A percentile compares a stretch with the other conserved stretches of the same genome.
phyloP scores from a whole-genome alignment of 2,888 invertebrate species.

The Strigamia transsilvanica region DNA sequence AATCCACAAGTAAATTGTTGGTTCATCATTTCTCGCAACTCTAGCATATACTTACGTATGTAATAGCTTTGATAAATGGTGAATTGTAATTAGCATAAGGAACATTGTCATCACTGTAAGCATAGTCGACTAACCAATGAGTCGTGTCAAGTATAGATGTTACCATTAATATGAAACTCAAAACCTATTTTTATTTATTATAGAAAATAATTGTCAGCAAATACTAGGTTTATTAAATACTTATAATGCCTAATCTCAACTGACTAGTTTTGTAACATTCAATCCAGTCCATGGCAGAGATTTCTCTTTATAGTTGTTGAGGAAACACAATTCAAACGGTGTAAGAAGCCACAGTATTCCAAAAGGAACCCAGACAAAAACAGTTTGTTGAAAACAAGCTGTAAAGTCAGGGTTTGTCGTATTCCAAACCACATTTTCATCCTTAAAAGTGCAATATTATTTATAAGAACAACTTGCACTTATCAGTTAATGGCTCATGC shows the following conservation, averaged over 20 bases:
- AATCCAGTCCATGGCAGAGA: conserved; percentile 52
- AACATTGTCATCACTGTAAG: neutral
- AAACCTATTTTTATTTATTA: neutral
- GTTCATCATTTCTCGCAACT: neutral
- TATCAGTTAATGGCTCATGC: neutral
- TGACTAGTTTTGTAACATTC: conserved; percentile 51
- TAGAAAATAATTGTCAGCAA: neutral
- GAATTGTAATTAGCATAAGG: conserved; percentile 32
- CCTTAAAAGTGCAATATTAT: neutral
- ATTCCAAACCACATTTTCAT: conserved; percentile 50
- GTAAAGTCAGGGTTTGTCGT: conserved; percentile 53
- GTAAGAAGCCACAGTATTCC: conserved; percentile 52
- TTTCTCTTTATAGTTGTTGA: conserved; percentile 33
- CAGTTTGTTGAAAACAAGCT: conserved; percentile 52
- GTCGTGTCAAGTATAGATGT: conserved; percentile 3
- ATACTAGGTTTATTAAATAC: neutral
- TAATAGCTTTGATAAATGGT: conserved; percentile 20
- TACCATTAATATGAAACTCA: neutral
- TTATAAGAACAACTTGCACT: neutral
- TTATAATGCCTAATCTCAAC: neutral
- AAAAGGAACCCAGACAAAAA: conserved; percentile 54
- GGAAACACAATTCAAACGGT: conserved; percentile 14
- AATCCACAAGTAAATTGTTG: neutral
- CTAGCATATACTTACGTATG: neutral
- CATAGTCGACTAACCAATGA: neutral